Evolutionary conservation across 2,888 invertebrate genomes (phyloP).

Genomic region (Apamea monoglypha): DNA sequence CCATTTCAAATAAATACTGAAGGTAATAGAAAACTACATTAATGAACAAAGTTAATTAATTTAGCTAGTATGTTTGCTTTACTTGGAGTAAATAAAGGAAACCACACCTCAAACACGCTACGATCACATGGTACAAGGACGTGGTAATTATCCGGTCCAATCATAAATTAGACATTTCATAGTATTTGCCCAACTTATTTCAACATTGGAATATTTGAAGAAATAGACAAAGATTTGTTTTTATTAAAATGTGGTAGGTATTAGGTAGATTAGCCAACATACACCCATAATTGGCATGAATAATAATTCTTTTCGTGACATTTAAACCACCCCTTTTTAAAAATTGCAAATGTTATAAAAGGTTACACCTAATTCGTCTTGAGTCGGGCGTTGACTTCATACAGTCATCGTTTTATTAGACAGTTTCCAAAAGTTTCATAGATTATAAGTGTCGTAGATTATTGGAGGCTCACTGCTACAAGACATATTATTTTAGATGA

Average conservation of each 20-base stretch:
- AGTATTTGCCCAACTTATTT: constrained; percentile 3
- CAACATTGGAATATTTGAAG: background rate
- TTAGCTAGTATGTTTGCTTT: background rate
- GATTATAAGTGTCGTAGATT: background rate
- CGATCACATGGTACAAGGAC: constrained; percentile 21
- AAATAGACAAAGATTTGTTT: background rate
- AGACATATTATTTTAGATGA: background rate
- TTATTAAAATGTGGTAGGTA: background rate
- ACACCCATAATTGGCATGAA: background rate
- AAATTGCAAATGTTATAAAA: background rate
- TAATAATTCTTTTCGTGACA: background rate
- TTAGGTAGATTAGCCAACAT: background rate
- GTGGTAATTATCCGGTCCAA: constrained; percentile 1
- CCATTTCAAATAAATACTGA: background rate
- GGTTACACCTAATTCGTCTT: background rate
- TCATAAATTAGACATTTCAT: constrained; percentile 3
- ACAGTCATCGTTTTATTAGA: background rate
- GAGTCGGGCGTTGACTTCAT: background rate
- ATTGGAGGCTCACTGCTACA: background rate
- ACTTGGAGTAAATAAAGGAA: constrained; percentile 2
- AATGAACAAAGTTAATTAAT: background rate
- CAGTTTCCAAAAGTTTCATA: background rate
- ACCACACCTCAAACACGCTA: constrained; percentile 7
- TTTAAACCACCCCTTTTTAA: background rate
- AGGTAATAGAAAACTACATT: background rate